Evolutionary conservation across 2,797 vertebrate genomes (phyloP), one percentile per base, ranked within the genome.

Genomic region (Lepus townsendii): DNA sequence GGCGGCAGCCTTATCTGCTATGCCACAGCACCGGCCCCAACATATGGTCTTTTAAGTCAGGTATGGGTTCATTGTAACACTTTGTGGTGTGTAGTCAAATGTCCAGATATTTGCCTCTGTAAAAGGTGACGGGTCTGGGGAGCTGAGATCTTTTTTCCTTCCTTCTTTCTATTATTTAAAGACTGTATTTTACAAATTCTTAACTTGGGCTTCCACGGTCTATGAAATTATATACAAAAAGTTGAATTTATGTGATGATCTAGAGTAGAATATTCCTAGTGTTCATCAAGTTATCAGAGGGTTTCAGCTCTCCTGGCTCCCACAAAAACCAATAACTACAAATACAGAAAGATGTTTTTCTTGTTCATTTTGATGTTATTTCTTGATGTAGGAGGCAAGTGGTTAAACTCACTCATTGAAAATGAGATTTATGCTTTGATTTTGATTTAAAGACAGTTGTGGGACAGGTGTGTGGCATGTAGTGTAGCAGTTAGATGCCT

Each of bases 381-480:
- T 60, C 85, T 75, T 93, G 79, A 65, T 73, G 14, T 79, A 35
- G 47, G n/a, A 92, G 50, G 12, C 77, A 87, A 42, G 24, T 90
- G 17, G 66, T 78, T 87, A 96, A 93, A 50, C 10, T 38, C 32
- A 47, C 17, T 95, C 89, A 54, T 24, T 93, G n/a, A 86, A 91
- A 89, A 87, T 73, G 47, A 76, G 11, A 71, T 62, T 83, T 83
- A 22, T 0, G 20, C 50, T 91, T 95, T 38, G 14, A 22, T 94
- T 85, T 85, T 60, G 27, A 90, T 68, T 92, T 87, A 89, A 75
- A 94, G n/a, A n/a, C 88, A 66, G 63, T 90, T 71, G 13, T 57
- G 54, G 54, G 54, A 20, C 54, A 57, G 54, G 19, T 57, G 2
- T 57, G 17, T 57, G 54, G 54, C 14, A 20, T 57, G 19, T 63